A percentile compares a stretch with the other conserved stretches of the same genome.
These are phyloP conservation scores for Dryoscopus gambensis DNA, from an alignment of 2,113 vertebrate species.

Conservation along the genomic window DNA sequence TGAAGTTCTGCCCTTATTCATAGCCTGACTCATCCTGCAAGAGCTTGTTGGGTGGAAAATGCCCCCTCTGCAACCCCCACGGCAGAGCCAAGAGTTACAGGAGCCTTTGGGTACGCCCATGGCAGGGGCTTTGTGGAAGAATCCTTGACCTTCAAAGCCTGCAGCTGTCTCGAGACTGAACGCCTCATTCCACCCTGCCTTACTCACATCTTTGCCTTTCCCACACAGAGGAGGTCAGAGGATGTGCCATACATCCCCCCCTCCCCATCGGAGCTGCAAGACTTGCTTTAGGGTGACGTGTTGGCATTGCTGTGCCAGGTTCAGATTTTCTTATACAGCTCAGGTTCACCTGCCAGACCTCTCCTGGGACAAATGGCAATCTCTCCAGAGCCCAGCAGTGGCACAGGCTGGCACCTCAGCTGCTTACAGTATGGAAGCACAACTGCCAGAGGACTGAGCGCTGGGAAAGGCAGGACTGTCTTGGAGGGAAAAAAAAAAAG, in stretches of 20 bases:
- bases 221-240: neutral
- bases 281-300: neutral
- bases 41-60: neutral
- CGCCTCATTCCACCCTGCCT: neutral
- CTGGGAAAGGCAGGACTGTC: neutral
- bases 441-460: neutral
- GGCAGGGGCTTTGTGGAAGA: neutral
- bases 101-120: neutral
- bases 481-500: neutral
- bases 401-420: neutral
- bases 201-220: neutral
- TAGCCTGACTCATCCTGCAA: neutral
- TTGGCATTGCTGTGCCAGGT: neutral
- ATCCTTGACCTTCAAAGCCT: neutral
- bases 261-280: neutral
- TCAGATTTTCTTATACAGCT: neutral
- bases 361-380: neutral
- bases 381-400: neutral
- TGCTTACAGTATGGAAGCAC: neutral
- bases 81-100: neutral
- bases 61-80: neutral
- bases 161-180: neutral
- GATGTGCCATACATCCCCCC: rapidly evolving
- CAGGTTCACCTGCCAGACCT: neutral
- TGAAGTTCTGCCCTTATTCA: neutral